A percentile compares a stretch with the other conserved stretches of the same genome.
Evolutionary conservation across 2,113 vertebrate species (phyloP).

Genomic region (Grallaria varia): DNA sequence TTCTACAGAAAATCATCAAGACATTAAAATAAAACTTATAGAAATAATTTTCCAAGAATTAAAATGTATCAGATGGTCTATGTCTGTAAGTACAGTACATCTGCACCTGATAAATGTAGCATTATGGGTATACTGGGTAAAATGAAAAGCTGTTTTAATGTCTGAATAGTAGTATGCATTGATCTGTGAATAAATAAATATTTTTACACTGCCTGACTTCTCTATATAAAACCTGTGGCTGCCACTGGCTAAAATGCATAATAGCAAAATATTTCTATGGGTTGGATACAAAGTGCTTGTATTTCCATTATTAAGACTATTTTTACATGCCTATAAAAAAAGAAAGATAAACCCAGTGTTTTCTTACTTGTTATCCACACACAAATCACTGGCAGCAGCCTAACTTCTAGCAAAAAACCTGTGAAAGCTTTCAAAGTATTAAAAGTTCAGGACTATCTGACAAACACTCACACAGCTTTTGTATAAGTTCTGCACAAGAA

Average conservation of each 20-base stretch:
- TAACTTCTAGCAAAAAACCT: not conserved
- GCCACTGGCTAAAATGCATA: not conserved
- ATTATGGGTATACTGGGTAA: not conserved
- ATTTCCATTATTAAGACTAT: not conserved
- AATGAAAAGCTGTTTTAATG: not conserved
- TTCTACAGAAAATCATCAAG: not conserved
- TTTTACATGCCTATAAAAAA: not conserved
- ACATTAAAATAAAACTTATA: not conserved
- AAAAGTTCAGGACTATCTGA: not conserved
- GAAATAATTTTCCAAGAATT: not conserved
- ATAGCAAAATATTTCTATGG: constrained; percentile 7
- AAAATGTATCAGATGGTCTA: not conserved
- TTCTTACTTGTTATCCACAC: not conserved
- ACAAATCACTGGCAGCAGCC: not conserved
- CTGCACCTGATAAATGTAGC: not conserved
- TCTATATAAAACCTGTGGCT: not conserved
- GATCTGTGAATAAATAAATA: not conserved
- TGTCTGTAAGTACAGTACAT: not conserved
- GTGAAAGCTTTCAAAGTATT: not conserved
- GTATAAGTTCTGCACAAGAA: not conserved
- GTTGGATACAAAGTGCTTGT: not conserved
- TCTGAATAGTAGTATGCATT: not conserved
- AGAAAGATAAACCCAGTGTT: not conserved
- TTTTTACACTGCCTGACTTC: not conserved
- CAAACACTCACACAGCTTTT: not conserved